Base-by-base conservation (phyloP, 2,888 invertebrate genomes). In the Coleophora flavipennella region DNA sequence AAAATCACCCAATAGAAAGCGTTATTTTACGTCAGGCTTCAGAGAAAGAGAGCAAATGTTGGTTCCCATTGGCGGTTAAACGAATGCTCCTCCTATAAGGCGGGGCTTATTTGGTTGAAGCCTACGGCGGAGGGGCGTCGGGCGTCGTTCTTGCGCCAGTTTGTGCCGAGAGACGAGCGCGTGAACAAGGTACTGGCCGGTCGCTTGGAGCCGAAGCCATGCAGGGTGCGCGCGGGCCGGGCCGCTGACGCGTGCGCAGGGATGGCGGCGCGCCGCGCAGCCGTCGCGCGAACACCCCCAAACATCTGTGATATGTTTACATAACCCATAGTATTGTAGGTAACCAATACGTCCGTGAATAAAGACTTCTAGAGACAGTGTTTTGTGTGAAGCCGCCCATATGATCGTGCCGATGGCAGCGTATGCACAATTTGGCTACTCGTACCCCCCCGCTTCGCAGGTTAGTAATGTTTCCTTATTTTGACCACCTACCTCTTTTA, bases 391-490 rank as follows among this genome's bases (percentile, higher is more conserved):
- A 83, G 70, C 83, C 83, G 81, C 74, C 81, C 83, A 71, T 80
- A 83, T 84, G 83, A 83, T 83, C 83, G 79, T 83, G 79, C 83
- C 83, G 61, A 85, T 85, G 85, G 85, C 95, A 78, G 93, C 94
- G 64, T 95, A 95, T 86, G 90, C 95, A 73, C 95, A 95, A 86
- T 95, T 95, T 86, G 94, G 95, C 87, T 95, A 95, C 83, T 89
- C 93, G 66, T 95, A 95, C 88, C 93, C 94, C 89, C 89, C 95
- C 89, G 93, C 94, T 72, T 92, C 94, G 65, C 95, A 95, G 94
- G 95, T 95, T 86, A 87, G 89, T 80, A 43, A 28, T 29, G 14
- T 20, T 20, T 20, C 20, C 20, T 6, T 6, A 20, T 20, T 4
- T 20, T 6, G 6, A 20, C 20, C 6, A n/a, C n/a, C n/a, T n/a